A percentile compares a stretch with the other conserved stretches of the same genome.
Conservation (phyloP, 2,888 invertebrate species). For the Cetonia aurata region DNA sequence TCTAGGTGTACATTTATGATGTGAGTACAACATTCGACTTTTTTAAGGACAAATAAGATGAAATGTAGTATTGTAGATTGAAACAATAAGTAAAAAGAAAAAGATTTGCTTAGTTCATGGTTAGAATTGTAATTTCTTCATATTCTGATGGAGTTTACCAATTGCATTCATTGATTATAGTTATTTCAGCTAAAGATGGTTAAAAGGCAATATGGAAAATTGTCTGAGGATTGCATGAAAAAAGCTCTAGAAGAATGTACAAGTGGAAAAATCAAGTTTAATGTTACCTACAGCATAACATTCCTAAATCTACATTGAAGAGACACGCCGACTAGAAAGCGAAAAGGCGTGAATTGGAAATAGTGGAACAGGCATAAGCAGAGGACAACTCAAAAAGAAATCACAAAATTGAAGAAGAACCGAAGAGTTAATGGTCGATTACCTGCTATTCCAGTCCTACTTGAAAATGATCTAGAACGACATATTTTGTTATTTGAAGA, state of each 20-base stretch:
- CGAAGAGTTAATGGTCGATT: slow-evolving; percentile 1
- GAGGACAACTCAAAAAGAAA: background rate
- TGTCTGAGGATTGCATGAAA: slow-evolving; percentile 5
- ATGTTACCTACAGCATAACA: slow-evolving; percentile 1
- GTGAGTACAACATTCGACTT: too few species aligned
- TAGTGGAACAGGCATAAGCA: background rate
- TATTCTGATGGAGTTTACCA: too few species aligned
- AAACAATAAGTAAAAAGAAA: too few species aligned
- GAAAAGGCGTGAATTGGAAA: slow-evolving; percentile 10
- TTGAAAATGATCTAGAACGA: background rate
- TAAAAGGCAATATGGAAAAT: background rate
- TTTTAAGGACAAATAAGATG: too few species aligned
- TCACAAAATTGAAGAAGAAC: too few species aligned
- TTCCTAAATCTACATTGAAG: slow-evolving; percentile 7
- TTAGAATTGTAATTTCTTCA: too few species aligned
- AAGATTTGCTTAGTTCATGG: too few species aligned
- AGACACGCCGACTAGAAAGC: background rate
- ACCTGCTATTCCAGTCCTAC: slow-evolving; percentile 2
- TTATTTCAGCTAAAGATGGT: too few species aligned
- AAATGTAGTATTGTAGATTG: too few species aligned
- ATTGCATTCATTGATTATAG: too few species aligned
- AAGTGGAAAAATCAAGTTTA: background rate
- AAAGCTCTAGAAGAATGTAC: slow-evolving; percentile 4
- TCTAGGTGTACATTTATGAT: too few species aligned
- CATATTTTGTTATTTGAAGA: background rate